Evolutionary conservation across 1,140 invertebrate genomes (phyloP).

Genomic region (Temnothorax curvispinosus): DNA sequence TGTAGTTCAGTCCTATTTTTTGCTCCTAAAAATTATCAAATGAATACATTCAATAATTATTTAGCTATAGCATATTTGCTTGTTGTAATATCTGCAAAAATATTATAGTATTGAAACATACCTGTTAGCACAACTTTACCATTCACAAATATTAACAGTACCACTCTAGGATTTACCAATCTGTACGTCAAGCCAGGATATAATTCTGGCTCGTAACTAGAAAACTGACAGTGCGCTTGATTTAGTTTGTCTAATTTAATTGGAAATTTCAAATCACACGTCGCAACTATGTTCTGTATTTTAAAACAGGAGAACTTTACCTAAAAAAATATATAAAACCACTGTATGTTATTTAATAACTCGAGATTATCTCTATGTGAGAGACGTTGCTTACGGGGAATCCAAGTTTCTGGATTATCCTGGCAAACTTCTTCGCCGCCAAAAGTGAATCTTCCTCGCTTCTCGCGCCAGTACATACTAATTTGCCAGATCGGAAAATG

Average conservation of each 20-base stretch:
- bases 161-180: conserved; percentile 98
- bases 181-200: conserved; percentile 99
- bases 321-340: conserved; percentile 85
- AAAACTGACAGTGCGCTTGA: conserved; percentile 97
- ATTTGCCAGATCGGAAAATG: conserved; percentile 99
- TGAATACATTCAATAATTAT: neutral
- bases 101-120: conserved; percentile 80
- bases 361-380: neutral
- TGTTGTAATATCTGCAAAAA: conserved; percentile 1
- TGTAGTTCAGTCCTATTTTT: conserved; percentile 97
- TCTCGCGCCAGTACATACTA: conserved; percentile 99
- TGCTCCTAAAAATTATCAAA: conserved; percentile 90
- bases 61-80: neutral
- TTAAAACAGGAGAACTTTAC: conserved; percentile 99
- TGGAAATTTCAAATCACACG: conserved; percentile 98
- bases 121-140: conserved; percentile 98
- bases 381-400: conserved; percentile 91
- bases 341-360: conserved; percentile 33
- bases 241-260: conserved; percentile 98
- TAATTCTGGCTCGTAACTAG: conserved; percentile 94
- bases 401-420: conserved; percentile 99
- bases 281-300: conserved; percentile 99
- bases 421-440: conserved; percentile 98
- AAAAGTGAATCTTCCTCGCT: conserved; percentile 97
- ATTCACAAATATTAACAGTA: conserved; percentile 98